phyloP scores from a whole-genome alignment of 2,113 vertebrate genomes.

The Collichthys lucidus region DNA sequence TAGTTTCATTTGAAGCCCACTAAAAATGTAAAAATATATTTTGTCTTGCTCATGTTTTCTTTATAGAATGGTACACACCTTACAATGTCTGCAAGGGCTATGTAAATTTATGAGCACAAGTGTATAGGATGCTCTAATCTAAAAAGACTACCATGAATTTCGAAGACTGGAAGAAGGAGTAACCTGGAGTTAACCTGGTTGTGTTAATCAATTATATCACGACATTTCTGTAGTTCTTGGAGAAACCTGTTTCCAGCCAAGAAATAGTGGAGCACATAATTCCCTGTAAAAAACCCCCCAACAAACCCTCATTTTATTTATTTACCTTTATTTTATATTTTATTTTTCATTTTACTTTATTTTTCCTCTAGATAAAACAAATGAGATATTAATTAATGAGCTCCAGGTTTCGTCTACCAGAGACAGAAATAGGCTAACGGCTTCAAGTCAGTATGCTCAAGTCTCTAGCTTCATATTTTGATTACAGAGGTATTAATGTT shows the following conservation, averaged over 20 bases:
- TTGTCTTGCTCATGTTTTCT: too few relatives aligned
- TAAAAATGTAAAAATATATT: too few relatives aligned
- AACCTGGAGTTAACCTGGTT: too few relatives aligned
- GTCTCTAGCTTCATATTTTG: neutral
- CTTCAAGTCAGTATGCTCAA: too few relatives aligned
- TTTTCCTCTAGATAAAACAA: neutral
- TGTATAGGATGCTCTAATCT: neutral
- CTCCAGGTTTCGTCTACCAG: neutral
- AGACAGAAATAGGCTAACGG: neutral
- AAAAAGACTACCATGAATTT: too few relatives aligned
- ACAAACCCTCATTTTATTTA: neutral
- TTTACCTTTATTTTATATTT: too few relatives aligned
- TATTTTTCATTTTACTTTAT: neutral
- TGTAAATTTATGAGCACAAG: too few relatives aligned
- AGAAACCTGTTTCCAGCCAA: neutral
- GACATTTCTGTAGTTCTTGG: neutral
- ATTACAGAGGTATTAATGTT: neutral
- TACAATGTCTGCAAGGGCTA: too few relatives aligned
- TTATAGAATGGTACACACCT: too few relatives aligned
- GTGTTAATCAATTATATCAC: too few relatives aligned
- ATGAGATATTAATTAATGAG: neutral
- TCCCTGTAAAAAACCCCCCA: neutral
- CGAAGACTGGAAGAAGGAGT: too few relatives aligned
- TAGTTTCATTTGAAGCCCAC: too few relatives aligned
- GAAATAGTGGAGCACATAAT: neutral